Base-by-base conservation (phyloP, 2,888 invertebrate genomes). In the Noctua fimbriata region DNA sequence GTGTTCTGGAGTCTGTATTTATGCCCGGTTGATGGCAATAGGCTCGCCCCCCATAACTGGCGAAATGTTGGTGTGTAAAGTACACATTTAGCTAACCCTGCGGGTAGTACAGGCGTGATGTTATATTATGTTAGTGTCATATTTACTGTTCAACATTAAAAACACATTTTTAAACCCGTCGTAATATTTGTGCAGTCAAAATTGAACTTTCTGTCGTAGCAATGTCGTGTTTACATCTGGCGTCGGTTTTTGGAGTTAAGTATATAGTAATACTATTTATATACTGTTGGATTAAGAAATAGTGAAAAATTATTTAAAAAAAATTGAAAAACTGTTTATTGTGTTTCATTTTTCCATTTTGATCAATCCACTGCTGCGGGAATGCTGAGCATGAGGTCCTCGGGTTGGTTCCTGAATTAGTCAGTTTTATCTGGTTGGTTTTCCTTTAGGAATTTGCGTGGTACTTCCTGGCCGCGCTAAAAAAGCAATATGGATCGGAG, bases 221-320 rank as follows among this genome's bases (percentile, higher is more conserved):
- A 9, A 75, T 12, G 82, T 77, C 69, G 63, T 85, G 55, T 87
- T 85, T 78, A 76, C 83, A 74, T 82, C 85, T 82, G 83, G 66
- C 65, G 73, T 74, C 79, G 87, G 60, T 65, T 80, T 84, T 73
- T 85, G 89, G 88, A 90, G 88, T 85, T 84, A 82, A 88, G 84
- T 90, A 89, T 90, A 91, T 89, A 89, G 78, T 88, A 83, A 83
- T 90, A 92, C 89, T 93, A 93, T 93, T 93, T 93, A 93, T 92
- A 91, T 91, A 87, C 90, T 84, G 93, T 93, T 89, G 91, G 90
- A 89, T 90, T 91, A 92, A 92, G 91, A 89, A 84, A 91, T 88
- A 89, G 87, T 76, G 89, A 87, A 91, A 90, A 89, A 86, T 85
- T 91, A 87, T 86, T 77, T 52, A 84, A 92, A 92, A 92, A 92